Conservation (phyloP, 2,888 invertebrate species). For the Nemotelus pantherinus region DNA sequence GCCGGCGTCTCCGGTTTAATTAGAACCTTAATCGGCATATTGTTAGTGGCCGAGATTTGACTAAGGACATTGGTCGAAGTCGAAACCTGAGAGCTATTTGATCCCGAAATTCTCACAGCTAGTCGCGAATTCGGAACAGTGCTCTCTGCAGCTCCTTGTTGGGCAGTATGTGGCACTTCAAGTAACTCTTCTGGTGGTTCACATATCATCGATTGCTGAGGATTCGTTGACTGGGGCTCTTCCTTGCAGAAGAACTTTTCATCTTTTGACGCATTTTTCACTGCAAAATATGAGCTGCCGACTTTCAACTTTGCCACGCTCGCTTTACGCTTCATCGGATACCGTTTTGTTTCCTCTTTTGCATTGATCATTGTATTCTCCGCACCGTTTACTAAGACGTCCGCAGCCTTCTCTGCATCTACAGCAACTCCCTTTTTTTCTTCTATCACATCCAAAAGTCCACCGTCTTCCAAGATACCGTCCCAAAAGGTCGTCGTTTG, state of each 20-base stretch:
- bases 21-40: conserved; percentile 22
- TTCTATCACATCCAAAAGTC: conserved; percentile 60
- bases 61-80: neutral
- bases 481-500: conserved; percentile 65
- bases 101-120: neutral
- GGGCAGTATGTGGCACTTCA: conserved; percentile 47
- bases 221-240: conserved; percentile 46
- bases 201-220: conserved; percentile 53
- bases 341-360: conserved; percentile 44
- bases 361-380: conserved; percentile 40
- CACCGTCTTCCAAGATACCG: conserved; percentile 63
- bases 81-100: neutral
- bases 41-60: neutral
- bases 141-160: neutral
- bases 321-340: conserved; percentile 48
- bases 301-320: conserved; percentile 46
- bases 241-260: conserved; percentile 60
- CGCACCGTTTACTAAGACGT: conserved; percentile 21
- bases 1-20: conserved; percentile 30
- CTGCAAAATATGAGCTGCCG: conserved; percentile 47
- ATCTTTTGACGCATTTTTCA: conserved; percentile 51
- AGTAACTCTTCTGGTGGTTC: conserved; percentile 55
- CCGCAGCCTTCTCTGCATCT: conserved; percentile 31
- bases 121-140: neutral
- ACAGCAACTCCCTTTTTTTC: conserved; percentile 53